Evolutionary conservation across 92 coral and sea anemone species (phyloP), one percentile per base, ranked within the genome.

Genomic region (Plumapathes pennacea): DNA sequence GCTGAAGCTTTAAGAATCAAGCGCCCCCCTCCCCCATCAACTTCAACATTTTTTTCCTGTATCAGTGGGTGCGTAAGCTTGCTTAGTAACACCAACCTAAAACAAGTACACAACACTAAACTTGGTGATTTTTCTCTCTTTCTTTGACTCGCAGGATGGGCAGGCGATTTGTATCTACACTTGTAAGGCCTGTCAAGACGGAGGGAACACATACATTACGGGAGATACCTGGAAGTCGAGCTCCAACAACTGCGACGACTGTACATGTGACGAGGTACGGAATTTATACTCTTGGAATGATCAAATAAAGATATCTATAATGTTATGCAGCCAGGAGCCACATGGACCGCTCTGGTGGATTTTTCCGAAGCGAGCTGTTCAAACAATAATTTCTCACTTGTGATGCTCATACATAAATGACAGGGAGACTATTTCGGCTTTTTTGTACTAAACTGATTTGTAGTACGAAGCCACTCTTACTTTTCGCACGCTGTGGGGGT

Each of bases 221-320:
- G 89, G 85, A 12, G 85, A 73, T 20, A 71, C 69, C 22, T 88
- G 96, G 98, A 69, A 79, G 28, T 51, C 71, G 27, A 37, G 59
- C 49, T 65, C 75, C 51, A 68, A 71, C 38, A 80, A 74, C 53
- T 92, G 98, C 39, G 22, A 51, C 39, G 57, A 38, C 36, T 92
- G 96, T 60, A 75, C 32, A 43, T 92, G 98, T 57, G n/a, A n/a
- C n/a, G 72, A 88, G 84, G 98, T 92, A 39, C 67, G 72, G 17
- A 57, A 4, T 17, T 25, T 22, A 5, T 4, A 1, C n/a, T n/a
- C n/a, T n/a, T n/a, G n/a, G n/a, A n/a, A n/a, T n/a, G n/a, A n/a
- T n/a, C n/a, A n/a, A n/a, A n/a, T n/a, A n/a, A n/a, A n/a, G n/a
- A n/a, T n/a, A n/a, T n/a, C n/a, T n/a, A n/a, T n/a, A n/a, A n/a